phyloP scores from a whole-genome alignment of 1,140 invertebrate species.

The Dreissena rostriformis region DNA sequence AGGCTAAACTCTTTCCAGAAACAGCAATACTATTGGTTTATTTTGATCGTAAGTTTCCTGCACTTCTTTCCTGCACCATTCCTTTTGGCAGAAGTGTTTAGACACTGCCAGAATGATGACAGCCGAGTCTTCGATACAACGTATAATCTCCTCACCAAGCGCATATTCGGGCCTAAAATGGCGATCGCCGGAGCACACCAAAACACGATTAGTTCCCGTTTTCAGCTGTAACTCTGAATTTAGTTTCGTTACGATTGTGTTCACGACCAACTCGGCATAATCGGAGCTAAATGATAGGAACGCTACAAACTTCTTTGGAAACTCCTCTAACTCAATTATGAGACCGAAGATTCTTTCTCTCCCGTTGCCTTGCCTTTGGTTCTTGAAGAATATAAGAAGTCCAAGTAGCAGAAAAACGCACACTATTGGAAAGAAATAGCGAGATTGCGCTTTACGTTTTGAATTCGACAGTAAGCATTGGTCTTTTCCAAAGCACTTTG shows the following conservation, averaged over 20 bases:
- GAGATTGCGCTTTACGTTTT: neutral
- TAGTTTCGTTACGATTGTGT: neutral
- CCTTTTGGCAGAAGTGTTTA: too few species aligned
- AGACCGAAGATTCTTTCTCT: neutral
- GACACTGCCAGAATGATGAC: too few species aligned
- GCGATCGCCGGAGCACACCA: constrained; percentile 10
- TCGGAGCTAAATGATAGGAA: constrained; percentile 20
- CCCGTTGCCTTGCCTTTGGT: neutral
- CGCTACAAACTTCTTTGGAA: constrained; percentile 1
- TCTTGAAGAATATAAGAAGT: neutral
- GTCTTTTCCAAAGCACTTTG: neutral
- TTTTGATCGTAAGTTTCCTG: too few species aligned
- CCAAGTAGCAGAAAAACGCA: neutral
- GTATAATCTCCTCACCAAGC: neutral
- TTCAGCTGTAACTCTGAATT: too few species aligned
- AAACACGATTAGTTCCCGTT: too few species aligned
- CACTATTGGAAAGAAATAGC: neutral
- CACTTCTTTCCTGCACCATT: too few species aligned
- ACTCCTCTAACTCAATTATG: neutral
- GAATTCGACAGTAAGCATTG: neutral
- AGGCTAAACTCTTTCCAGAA: neutral
- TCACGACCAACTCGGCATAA: constrained; percentile 13
- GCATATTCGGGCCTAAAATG: too few species aligned
- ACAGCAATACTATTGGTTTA: constrained; percentile 7
- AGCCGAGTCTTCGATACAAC: neutral